Evolutionary conservation across 2,113 vertebrate species (phyloP).

Genomic region (Natator depressus): DNA sequence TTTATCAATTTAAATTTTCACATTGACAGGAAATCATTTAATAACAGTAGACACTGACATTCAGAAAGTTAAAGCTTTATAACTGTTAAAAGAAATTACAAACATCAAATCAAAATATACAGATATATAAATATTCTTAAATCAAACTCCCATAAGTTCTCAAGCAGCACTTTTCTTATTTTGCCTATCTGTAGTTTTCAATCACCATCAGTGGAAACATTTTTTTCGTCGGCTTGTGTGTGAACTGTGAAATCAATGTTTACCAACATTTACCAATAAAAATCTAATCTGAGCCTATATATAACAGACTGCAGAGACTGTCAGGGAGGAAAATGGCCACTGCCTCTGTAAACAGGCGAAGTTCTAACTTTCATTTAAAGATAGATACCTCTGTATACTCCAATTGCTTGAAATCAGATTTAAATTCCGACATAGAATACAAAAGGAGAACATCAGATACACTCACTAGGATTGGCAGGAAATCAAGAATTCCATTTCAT

Average conservation of each 20-base stretch:
- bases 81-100: not conserved
- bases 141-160: not conserved
- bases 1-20: not conserved
- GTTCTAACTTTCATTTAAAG: not conserved
- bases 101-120: not conserved
- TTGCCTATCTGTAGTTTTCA: not conserved
- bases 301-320: not conserved
- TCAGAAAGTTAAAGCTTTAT: not conserved
- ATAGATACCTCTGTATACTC: not conserved
- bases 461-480: not conserved
- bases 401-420: not conserved
- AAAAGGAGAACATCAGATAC: not conserved
- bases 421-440: not conserved
- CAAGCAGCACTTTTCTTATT: not conserved
- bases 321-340: not conserved
- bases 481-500: not conserved
- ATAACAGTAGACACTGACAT: not conserved
- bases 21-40: not conserved
- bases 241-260: not conserved
- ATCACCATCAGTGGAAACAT: not conserved
- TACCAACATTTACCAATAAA: not conserved
- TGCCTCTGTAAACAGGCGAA: not conserved
- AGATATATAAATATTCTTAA: not conserved
- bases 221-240: not conserved
- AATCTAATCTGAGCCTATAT: not conserved